Base-by-base conservation (phyloP, 2,888 invertebrate species). In the Phytoseiulus persimilis region DNA sequence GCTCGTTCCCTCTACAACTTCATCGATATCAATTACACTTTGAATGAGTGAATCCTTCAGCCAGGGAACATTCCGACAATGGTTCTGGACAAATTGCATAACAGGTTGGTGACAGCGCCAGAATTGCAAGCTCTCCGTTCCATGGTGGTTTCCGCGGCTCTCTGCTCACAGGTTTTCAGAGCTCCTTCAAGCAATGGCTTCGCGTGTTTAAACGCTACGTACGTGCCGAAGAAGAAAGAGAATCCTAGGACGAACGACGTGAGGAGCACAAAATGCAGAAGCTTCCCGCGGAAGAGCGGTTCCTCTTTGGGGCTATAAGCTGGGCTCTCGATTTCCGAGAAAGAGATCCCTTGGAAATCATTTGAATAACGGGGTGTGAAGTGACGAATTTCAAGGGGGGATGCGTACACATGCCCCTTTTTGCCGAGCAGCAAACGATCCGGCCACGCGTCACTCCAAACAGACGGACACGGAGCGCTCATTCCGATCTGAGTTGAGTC, bases 151-250 rank as follows among this genome's bases (percentile, higher is more conserved):
- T 33, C 87, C 14, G 87, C 87, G 14, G 28, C 14, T 23, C 33
- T 87, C 18, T 87, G 11, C 18, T 87, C 28, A 31, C 87, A 87
- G 28, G 33, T 87, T 31, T 87, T 87, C 3, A 87, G 87, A 5
- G 87, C 87, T 11, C 33, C 33, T 14, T 87, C 87, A 28, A 87
- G 87, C 39, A 87, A 31, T 28, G 33, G 33, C 39, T 28, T 87
- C 87, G 45, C 31, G 28, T 87, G 87, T 39, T 45, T 39, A 33
- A n/a, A 87, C 23, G 45, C 31, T 14, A 87, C 39, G 32, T 32
- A 45, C 0, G 87, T n/a, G 11, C 87, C 87, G 39, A 87, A 87
- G n/a, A 87, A 28, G 45, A 87, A 87, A 0, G 87, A 87, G n/a
- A 87, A 87, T 87, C 39, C 87, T 6, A 33, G 9, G 23, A 65